Evolutionary conservation across 2,888 invertebrate species (phyloP).

Genomic region (Acleris laterana): DNA sequence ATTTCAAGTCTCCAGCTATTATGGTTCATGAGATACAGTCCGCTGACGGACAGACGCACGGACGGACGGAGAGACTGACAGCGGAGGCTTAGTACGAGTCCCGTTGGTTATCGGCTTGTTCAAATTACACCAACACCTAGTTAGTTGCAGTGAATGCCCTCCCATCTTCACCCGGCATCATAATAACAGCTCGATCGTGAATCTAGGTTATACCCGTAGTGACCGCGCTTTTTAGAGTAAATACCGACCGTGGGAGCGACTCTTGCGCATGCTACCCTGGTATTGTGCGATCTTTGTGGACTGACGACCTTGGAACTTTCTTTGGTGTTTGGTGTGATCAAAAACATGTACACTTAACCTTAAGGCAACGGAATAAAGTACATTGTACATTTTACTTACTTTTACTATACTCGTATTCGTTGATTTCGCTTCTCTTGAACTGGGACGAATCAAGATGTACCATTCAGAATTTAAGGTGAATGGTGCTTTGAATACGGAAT

Average conservation of each 20-base stretch:
- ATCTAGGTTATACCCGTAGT: conserved; percentile 3
- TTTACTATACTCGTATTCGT: neutral
- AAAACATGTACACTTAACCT: too few relatives aligned
- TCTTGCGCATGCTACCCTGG: conserved; percentile 29
- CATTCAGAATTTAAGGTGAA: neutral
- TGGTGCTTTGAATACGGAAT: neutral
- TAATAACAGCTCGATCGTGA: neutral
- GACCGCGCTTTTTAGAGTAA: conserved; percentile 35
- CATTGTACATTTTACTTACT: too few relatives aligned
- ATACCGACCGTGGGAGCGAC: conserved; percentile 33
- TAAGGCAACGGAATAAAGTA: too few relatives aligned
- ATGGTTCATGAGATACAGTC: too few relatives aligned
- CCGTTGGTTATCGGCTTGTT: too few relatives aligned
- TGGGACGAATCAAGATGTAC: neutral
- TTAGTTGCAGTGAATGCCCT: too few relatives aligned
- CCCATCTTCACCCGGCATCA: neutral
- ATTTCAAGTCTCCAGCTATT: too few relatives aligned
- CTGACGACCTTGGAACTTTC: conserved; percentile 56
- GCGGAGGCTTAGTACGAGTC: too few relatives aligned
- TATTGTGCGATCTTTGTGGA: conserved; percentile 48
- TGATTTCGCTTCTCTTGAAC: conserved; percentile 1
- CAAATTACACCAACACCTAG: too few relatives aligned
- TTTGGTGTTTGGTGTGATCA: conserved; percentile 37
- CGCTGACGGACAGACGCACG: too few relatives aligned
- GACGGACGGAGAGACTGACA: too few relatives aligned